These are phyloP conservation scores for Phaonia tiefii DNA, from an alignment of 2,888 invertebrate species.

Conservation along the genomic window DNA sequence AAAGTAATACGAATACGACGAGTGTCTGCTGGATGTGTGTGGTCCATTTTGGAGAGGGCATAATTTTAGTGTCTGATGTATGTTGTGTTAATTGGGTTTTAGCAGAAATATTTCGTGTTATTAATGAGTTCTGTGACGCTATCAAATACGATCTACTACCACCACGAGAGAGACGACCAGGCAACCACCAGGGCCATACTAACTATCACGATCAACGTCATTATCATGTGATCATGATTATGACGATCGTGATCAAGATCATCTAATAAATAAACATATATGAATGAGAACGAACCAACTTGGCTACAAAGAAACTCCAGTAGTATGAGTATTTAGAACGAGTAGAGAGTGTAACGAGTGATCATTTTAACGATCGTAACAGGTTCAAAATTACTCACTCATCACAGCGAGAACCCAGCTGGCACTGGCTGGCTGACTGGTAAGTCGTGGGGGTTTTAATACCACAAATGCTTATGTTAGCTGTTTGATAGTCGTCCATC, in stretches of 20 bases:
- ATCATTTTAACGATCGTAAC: constrained; percentile 44
- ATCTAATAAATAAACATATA: constrained; percentile 39
- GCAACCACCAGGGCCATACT: constrained; percentile 34
- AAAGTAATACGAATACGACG: neutral
- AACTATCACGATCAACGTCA: constrained; percentile 31
- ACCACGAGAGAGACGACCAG: neutral
- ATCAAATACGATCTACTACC: constrained; percentile 60
- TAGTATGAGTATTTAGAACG: neutral
- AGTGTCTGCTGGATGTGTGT: neutral
- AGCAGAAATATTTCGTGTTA: constrained; percentile 67
- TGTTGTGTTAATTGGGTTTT: constrained; percentile 65
- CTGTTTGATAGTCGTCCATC: neutral
- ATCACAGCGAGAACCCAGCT: constrained; percentile 38
- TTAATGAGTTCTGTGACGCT: constrained; percentile 64
- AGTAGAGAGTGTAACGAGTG: constrained; percentile 10
- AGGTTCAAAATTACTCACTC: constrained; percentile 47
- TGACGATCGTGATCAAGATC: constrained; percentile 27
- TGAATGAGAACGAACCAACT: constrained; percentile 7
- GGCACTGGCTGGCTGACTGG: constrained; percentile 15
- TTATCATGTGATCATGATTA: constrained; percentile 37
- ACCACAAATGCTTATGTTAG: constrained; percentile 36
- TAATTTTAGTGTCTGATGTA: constrained; percentile 31
- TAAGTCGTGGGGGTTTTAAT: constrained; percentile 28
- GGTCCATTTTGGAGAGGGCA: constrained; percentile 38
- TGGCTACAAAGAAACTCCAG: neutral